A percentile compares a stretch with the other conserved stretches of the same genome.
These are phyloP conservation scores for Rattus rattus DNA, from an alignment of 2,113 vertebrate genomes.

Conservation along the genomic window DNA sequence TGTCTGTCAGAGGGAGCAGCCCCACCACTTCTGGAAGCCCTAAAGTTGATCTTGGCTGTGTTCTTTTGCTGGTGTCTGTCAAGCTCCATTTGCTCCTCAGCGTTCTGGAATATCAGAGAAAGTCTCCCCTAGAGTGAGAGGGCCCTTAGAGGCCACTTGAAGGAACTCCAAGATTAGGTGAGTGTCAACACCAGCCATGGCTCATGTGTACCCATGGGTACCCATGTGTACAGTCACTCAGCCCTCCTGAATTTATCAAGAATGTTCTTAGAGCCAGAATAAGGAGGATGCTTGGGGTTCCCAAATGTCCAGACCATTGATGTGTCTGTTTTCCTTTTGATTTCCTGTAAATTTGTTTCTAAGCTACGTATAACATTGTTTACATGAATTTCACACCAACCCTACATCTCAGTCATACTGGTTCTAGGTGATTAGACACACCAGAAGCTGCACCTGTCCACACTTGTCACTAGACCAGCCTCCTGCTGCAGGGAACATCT, in stretches of 20 bases:
- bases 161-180: neutral
- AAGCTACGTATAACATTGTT: neutral
- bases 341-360: conserved; percentile 1
- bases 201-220: no score
- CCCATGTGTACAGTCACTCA: neutral
- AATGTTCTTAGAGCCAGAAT: neutral
- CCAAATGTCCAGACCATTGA: neutral
- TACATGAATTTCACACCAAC: neutral
- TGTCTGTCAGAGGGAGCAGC: neutral
- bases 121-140: neutral
- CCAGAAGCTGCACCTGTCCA: neutral
- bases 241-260: neutral
- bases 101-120: conserved; percentile 29
- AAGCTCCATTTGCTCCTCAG: neutral
- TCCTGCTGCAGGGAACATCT: no score
- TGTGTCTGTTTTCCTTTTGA: neutral
- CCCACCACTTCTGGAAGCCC: neutral
- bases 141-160: neutral
- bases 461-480: neutral
- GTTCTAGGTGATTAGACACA: fast-evolving
- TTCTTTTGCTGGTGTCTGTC: neutral
- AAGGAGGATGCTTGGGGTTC: neutral
- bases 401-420: neutral
- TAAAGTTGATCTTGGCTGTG: neutral
- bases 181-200: neutral